Conservation (phyloP, 2,888 invertebrate genomes). For the Elmis aenea region DNA sequence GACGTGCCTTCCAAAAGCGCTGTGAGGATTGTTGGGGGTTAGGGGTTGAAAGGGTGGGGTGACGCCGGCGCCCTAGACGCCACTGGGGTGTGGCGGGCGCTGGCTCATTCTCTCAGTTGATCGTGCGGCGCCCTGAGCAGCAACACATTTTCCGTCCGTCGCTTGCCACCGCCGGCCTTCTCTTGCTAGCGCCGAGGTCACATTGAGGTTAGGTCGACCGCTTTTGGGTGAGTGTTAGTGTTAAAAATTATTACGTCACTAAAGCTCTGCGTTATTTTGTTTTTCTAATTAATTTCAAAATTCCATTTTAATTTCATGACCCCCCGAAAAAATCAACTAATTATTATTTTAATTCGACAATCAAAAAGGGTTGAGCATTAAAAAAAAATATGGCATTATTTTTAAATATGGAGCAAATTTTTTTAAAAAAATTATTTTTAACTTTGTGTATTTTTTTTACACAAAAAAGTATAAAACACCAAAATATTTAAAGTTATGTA, state of each 20-base stretch:
- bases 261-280: too few relatives aligned
- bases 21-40: constrained; percentile 17
- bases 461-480: too few relatives aligned
- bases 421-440: too few relatives aligned
- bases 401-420: too few relatives aligned
- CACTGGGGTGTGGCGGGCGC: constrained; percentile 46
- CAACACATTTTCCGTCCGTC: constrained; percentile 26
- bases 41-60: constrained; percentile 28
- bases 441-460: too few relatives aligned
- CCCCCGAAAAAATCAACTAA: too few relatives aligned
- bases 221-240: constrained; percentile 18
- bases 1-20: constrained; percentile 19
- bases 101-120: constrained; percentile 41
- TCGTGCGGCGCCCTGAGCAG: constrained; percentile 37
- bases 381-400: too few relatives aligned
- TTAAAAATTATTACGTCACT: constrained; percentile 2
- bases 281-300: too few relatives aligned
- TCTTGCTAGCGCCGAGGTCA: constrained; percentile 10
- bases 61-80: constrained; percentile 41
- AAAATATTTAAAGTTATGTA: too few relatives aligned
- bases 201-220: constrained; percentile 19
- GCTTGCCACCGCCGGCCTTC: constrained; percentile 14
- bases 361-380: too few relatives aligned
- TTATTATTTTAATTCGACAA: too few relatives aligned
- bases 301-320: too few relatives aligned